These are phyloP conservation scores for Stenopsyche tienmushanensis DNA, from an alignment of 1,140 invertebrate genomes.

Conservation along the genomic window DNA sequence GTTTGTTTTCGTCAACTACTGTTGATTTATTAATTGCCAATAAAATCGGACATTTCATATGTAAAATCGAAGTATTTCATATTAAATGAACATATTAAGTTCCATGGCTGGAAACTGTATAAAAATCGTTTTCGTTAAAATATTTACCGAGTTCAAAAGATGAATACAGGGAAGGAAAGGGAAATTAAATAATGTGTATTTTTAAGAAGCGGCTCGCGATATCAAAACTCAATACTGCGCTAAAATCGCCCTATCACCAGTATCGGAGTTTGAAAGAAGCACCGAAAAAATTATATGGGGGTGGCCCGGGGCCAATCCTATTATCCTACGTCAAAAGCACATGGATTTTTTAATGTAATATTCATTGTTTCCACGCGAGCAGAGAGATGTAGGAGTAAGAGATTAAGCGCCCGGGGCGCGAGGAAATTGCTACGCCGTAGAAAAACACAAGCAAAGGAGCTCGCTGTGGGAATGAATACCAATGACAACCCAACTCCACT, in stretches of 20 bases:
- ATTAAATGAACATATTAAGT: too few species aligned
- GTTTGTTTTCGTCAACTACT: too few species aligned
- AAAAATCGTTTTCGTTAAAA: neutral
- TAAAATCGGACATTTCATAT: too few species aligned
- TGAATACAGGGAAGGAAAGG: neutral
- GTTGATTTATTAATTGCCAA: too few species aligned
- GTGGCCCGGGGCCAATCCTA: constrained; percentile 25
- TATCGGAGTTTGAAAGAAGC: constrained; percentile 5
- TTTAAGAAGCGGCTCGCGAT: neutral
- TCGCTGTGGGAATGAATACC: constrained; percentile 24
- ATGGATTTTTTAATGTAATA: constrained; percentile 33
- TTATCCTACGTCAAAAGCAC: constrained; percentile 32
- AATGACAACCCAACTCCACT: constrained; percentile 14
- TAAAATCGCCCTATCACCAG: constrained; percentile 9
- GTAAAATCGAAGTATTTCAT: too few species aligned
- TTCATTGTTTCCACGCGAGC: constrained; percentile 29
- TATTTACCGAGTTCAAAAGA: too few species aligned
- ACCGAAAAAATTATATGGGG: constrained; percentile 5
- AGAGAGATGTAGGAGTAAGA: constrained; percentile 17
- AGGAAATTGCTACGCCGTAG: constrained; percentile 27
- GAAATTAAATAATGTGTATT: neutral
- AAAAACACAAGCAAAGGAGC: constrained; percentile 25
- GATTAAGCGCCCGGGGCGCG: constrained; percentile 25
- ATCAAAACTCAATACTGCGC: neutral
- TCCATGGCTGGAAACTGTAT: too few species aligned